Base-by-base conservation (phyloP, 2,113 vertebrate species). In the Cranoglanis bouderius region DNA sequence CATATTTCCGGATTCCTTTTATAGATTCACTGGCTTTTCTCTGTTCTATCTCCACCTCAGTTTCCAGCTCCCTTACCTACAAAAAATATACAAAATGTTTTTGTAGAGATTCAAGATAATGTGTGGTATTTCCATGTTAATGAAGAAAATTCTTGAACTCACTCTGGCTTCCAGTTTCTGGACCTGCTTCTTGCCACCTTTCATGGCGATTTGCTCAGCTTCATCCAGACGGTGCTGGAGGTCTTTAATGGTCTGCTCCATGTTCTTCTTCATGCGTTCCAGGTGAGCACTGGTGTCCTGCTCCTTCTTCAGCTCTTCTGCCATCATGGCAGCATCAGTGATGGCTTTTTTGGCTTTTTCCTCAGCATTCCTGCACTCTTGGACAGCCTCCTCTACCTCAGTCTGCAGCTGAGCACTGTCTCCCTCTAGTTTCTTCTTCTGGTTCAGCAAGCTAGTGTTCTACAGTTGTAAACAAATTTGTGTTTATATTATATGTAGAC, bases 301-400 rank as follows among this genome's bases (percentile, higher is more conserved):
- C 90, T 98, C 97, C 90, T 97, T 98, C 95, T 98, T 97, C 92
- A 98, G 95, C 93, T 98, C 97, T 93, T 98, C 97, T 85, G 96
- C 96, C 95, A 97, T 96, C 91, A 97, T 97, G 91, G 96, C 96
- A 93, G 96, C 97, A 89, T 97, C 96, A 10, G 94, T 96, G 91
- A 96, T 95, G 90, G 96, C 96, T 92, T 96, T 96, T 92, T 96
- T 96, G 93, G 91, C 91, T 49, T 92, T 92, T 70, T 92, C 91
- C 65, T 92, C 91, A 84, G 90, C 91, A 70, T 90, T 92, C 80
- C 91, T 92, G 90, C 89, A 89, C 84, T 90, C 89, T 65, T 90
- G 89, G 24, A 90, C 85, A 53, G 91, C 89, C 84, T 92, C 91
- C 57, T 92, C 91, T 4, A 92, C 89, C 59, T 92, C 91, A 84